A percentile compares a stretch with the other conserved stretches of the same genome.
phyloP scores from a whole-genome alignment of 1,140 invertebrate genomes.

The Tetramorium simillimum region DNA sequence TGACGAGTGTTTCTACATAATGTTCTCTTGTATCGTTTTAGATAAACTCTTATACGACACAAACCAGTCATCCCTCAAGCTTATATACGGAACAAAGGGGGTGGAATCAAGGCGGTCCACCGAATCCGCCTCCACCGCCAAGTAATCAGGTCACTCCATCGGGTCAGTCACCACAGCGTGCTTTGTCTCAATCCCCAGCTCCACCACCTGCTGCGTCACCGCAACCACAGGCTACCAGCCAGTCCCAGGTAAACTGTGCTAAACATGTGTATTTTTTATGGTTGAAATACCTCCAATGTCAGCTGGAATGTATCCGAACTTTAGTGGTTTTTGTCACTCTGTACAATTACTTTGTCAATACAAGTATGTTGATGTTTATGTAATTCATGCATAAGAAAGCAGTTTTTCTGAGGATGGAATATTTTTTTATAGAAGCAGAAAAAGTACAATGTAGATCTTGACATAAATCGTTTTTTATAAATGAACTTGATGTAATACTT shows the following conservation, averaged over 20 bases:
- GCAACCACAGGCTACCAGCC: conserved; percentile 81
- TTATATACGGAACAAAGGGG: conserved; percentile 84
- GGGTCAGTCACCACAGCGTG: conserved; percentile 83
- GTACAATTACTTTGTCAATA: neutral
- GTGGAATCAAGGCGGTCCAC: conserved; percentile 82
- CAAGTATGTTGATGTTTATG: neutral
- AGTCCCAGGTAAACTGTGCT: conserved; percentile 79
- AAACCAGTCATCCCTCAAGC: conserved; percentile 82
- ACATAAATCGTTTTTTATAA: neutral
- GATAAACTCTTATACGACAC: conserved; percentile 83
- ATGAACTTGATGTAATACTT: neutral
- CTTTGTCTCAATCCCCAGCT: conserved; percentile 84
- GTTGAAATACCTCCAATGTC: neutral
- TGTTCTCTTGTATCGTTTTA: conserved; percentile 63
- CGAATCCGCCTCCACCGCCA: conserved; percentile 81
- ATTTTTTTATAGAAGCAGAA: neutral
- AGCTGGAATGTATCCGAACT: neutral
- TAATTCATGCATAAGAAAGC: neutral
- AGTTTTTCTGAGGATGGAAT: neutral
- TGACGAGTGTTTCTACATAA: neutral
- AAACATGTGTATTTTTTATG: neutral
- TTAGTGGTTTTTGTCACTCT: neutral
- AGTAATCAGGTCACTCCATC: conserved; percentile 83
- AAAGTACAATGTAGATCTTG: neutral
- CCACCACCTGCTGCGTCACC: conserved; percentile 84